A percentile compares a stretch with the other conserved stretches of the same genome.
phyloP scores from a whole-genome alignment of 1,140 invertebrate genomes.

The Calliphora vicina region DNA sequence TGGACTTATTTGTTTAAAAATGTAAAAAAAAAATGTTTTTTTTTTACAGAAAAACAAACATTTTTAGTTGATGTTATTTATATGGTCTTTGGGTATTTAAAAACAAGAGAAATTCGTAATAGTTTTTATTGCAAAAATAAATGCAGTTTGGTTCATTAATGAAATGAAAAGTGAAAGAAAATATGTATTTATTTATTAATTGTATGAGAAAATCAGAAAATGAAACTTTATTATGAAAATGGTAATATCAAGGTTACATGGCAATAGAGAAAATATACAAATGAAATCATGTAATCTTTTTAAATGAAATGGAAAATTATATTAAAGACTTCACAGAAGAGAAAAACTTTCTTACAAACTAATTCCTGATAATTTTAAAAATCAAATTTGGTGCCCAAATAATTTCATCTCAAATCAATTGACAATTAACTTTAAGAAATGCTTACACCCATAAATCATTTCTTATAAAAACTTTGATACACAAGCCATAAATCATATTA shows the following conservation, averaged over 20 bases:
- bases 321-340: too few relatives aligned
- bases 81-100: background rate
- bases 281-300: too few relatives aligned
- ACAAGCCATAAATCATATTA: background rate
- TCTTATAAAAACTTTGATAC: background rate
- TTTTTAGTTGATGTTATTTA: background rate
- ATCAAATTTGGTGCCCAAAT: too few relatives aligned
- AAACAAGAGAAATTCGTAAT: background rate
- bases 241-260: too few relatives aligned
- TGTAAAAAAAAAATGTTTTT: too few relatives aligned
- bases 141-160: too few relatives aligned
- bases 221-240: too few relatives aligned
- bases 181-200: background rate
- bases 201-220: background rate
- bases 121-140: background rate
- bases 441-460: too few relatives aligned
- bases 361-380: too few relatives aligned
- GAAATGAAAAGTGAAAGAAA: background rate
- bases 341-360: too few relatives aligned
- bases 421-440: background rate
- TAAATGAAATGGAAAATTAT: too few relatives aligned
- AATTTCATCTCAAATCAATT: background rate
- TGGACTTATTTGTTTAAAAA: background rate
- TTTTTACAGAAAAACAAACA: too few relatives aligned
- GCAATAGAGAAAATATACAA: background rate